Base-by-base conservation (phyloP, 2,113 vertebrate genomes). In the Platichthys stellatus region DNA sequence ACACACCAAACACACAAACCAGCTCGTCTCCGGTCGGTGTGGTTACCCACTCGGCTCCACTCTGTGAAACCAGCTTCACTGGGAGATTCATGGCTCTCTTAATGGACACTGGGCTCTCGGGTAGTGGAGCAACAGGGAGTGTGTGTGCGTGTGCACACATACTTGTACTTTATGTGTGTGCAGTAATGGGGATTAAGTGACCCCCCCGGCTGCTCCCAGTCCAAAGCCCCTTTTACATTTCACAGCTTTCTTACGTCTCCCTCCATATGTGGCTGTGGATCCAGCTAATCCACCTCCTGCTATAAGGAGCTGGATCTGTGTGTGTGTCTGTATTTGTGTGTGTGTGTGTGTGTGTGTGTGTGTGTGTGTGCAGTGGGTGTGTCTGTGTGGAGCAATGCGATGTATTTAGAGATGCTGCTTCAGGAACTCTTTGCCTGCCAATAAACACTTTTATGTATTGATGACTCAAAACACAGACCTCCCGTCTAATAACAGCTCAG, bases 1-100 rank as follows among this genome's bases (percentile, higher is more conserved):
- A 72, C 13, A 83, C 58, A 77, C 62, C 40, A 84, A 43, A 85
- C 49, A 43, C 66, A 67, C 81, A 5, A 5, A 0, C 51, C 60
- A 62, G 38, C 72, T 79, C 71, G 15, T 81, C 74, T 59, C 53
- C 43, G 4, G 40, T 54, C 18, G 57, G 72, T 76, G 86, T 56
- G 47, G 67, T 74, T 72, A 60, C 77, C 71, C 77, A 63, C 66
- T 80, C 90, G 82, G 56, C 80, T 78, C 73, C 71, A 84, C 86
- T 89, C 87, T 85, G 87, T 91, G 92, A 93, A 92, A 92, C 71
- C 88, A 76, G 85, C 87, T 92, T 91, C 89, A 92, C 90, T 83
- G 74, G 74, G 67, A 78, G 84, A 88, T 93, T 93, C 90, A 92
- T 88, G 86, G 67, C 84, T 86, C 82, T 89, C 81, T 85, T 91